Conservation (phyloP, 2,113 vertebrate species). For the Theristicus caerulescens region DNA sequence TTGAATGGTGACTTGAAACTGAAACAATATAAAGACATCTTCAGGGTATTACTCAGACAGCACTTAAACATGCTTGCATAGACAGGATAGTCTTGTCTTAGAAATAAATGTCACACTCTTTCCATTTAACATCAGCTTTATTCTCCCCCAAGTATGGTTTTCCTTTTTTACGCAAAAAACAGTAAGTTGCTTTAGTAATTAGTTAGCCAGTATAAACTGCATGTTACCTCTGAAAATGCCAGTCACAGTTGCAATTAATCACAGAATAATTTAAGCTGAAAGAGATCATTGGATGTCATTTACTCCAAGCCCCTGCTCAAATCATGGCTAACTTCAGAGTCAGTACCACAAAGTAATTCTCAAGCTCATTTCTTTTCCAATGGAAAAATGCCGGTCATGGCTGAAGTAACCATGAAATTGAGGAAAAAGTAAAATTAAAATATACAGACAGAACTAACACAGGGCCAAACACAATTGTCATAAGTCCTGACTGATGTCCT, state of each 20-base stretch:
- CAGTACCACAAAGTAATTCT: background rate
- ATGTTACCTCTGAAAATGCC: slow-evolving; percentile 3
- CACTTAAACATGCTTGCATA: background rate
- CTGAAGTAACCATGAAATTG: background rate
- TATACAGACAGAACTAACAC: background rate
- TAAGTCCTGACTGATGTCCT: background rate
- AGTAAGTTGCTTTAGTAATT: slow-evolving; percentile 6
- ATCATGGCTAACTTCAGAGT: background rate
- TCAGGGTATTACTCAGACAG: slow-evolving; percentile 3
- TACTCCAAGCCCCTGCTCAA: background rate
- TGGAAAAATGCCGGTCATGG: background rate
- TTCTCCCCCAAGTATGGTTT: background rate
- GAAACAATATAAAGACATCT: slow-evolving; percentile 23
- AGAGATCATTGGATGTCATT: background rate
- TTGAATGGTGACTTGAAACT: background rate
- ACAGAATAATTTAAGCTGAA: background rate
- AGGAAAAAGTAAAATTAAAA: background rate
- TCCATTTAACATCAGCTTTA: background rate
- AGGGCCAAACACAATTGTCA: background rate
- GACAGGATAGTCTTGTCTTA: background rate
- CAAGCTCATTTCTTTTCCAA: background rate
- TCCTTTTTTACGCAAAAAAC: background rate
- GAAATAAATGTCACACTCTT: background rate
- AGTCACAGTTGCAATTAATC: background rate
- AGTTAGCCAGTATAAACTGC: background rate